Conservation (phyloP, 1,140 invertebrate species). For the Drosophila pseudoobscura region DNA sequence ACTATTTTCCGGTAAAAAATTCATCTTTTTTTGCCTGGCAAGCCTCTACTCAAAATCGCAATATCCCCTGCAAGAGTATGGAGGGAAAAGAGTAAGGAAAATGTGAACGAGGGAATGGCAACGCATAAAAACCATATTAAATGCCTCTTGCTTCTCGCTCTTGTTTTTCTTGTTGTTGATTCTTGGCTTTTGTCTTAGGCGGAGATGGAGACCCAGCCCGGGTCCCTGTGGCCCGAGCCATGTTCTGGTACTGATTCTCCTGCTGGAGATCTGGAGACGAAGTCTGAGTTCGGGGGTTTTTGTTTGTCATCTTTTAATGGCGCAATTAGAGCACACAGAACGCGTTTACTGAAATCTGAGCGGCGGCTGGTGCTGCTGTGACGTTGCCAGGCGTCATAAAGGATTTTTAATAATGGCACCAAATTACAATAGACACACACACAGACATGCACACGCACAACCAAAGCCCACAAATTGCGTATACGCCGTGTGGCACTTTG, state of each 20-base stretch:
- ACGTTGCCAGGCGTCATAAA: slow-evolving; percentile 65
- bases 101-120: slow-evolving; percentile 33
- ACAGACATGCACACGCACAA: slow-evolving; percentile 17
- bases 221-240: slow-evolving; percentile 14
- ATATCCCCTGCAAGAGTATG: neutral
- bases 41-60: too few relatives aligned
- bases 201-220: slow-evolving; percentile 4
- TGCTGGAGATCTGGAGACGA: slow-evolving; percentile 10
- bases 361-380: slow-evolving; percentile 55
- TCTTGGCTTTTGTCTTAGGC: slow-evolving; percentile 29
- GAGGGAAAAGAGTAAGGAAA: slow-evolving; percentile 1
- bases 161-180: slow-evolving; percentile 37
- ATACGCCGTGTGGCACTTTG: slow-evolving; percentile 79
- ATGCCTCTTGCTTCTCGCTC: slow-evolving; percentile 58
- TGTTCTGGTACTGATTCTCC: slow-evolving; percentile 9
- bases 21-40: too few relatives aligned
- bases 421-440: slow-evolving; percentile 75
- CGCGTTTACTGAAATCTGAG: slow-evolving; percentile 79
- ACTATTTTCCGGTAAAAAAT: too few relatives aligned
- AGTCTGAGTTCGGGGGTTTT: slow-evolving; percentile 20
- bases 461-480: slow-evolving; percentile 61
- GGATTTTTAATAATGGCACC: slow-evolving; percentile 80
- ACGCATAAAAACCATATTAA: slow-evolving; percentile 78
- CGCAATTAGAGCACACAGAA: slow-evolving; percentile 78
- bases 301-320: slow-evolving; percentile 81